These are phyloP conservation scores for Artemia sinica DNA, from an alignment of 2,888 invertebrate species.

Conservation along the genomic window DNA sequence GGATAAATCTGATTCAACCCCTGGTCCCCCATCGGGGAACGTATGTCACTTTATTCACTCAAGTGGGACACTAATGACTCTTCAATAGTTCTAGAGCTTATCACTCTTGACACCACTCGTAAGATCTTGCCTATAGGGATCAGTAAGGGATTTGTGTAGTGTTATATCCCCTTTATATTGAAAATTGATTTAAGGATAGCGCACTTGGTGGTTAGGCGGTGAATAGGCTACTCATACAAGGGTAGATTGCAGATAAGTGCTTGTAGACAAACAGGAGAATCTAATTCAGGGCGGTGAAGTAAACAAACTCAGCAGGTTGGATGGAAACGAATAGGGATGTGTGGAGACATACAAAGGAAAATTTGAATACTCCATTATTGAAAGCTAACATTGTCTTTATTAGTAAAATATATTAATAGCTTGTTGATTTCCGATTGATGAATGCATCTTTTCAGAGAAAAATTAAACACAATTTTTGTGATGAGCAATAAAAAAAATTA, in stretches of 20 bases:
- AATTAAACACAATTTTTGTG: too few relatives aligned
- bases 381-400: too few relatives aligned
- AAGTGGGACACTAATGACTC: constrained; percentile 12
- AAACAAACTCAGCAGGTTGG: background rate
- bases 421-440: too few relatives aligned
- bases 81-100: constrained; percentile 8
- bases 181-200: constrained; percentile 14
- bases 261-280: constrained; percentile 13
- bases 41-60: constrained; percentile 11
- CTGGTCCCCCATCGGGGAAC: constrained; percentile 1
- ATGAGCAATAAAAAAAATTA: too few relatives aligned
- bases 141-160: background rate
- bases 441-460: too few relatives aligned
- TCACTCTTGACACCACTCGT: constrained; percentile 7
- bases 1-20: constrained; percentile 8
- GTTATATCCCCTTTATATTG: constrained; percentile 8
- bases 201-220: background rate
- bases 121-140: constrained; percentile 11
- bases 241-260: constrained; percentile 14
- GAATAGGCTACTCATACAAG: constrained; percentile 10
- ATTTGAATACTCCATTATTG: too few relatives aligned
- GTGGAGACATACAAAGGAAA: too few relatives aligned
- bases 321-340: too few relatives aligned
- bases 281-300: background rate
- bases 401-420: too few relatives aligned